A percentile compares a stretch with the other conserved stretches of the same genome.
Evolutionary conservation across 2,113 vertebrate species (phyloP).

Genomic region (Antechinus stuartii): DNA sequence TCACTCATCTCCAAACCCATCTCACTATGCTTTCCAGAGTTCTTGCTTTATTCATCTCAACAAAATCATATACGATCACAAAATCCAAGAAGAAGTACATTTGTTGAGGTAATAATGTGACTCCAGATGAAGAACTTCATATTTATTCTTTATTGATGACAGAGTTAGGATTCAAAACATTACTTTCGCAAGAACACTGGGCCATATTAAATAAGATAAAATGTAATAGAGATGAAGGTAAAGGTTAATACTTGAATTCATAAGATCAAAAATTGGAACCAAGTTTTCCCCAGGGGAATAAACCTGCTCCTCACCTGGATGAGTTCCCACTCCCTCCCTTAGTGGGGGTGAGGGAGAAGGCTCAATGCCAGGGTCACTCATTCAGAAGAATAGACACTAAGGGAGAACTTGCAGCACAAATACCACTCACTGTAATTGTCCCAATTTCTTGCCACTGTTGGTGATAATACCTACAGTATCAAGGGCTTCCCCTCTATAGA

Average conservation of each 20-base stretch:
- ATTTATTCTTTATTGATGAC: not conserved
- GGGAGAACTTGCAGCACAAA: too few relatives aligned
- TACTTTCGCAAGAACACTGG: not conserved
- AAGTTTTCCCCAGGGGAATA: not conserved
- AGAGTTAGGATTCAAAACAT: not conserved
- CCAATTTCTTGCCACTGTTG: too few relatives aligned
- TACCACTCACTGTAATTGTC: too few relatives aligned
- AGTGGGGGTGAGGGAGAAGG: too few relatives aligned
- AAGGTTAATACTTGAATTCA: not conserved
- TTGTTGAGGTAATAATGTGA: not conserved
- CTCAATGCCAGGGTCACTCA: too few relatives aligned
- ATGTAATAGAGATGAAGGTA: not conserved
- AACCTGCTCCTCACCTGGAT: too few relatives aligned
- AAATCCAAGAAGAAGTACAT: not conserved
- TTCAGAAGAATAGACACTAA: too few relatives aligned
- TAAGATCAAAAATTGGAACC: not conserved
- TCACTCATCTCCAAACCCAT: too few relatives aligned
- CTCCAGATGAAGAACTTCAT: not conserved
- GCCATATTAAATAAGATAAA: not conserved
- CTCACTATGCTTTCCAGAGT: not conserved
- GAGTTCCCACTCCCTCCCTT: too few relatives aligned
- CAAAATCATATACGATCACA: not conserved
- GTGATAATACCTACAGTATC: too few relatives aligned
- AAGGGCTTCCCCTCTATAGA: too few relatives aligned
- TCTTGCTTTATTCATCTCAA: not conserved